Conservation (phyloP, 2,888 invertebrate genomes). For the Pheosia tremula region DNA sequence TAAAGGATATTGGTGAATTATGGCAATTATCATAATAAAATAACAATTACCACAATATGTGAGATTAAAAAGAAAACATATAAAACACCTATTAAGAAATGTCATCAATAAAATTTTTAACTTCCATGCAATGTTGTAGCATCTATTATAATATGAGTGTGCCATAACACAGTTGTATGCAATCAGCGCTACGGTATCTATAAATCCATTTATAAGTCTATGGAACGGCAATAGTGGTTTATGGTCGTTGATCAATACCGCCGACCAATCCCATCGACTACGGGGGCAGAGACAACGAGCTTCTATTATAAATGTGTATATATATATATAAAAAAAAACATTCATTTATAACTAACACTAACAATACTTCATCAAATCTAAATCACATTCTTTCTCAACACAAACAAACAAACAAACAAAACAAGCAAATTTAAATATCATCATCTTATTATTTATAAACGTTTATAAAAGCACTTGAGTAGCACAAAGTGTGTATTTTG, state of each 20-base stretch:
- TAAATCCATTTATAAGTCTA: conserved; percentile 20
- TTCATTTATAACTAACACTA: conserved; percentile 45
- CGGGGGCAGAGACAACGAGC: conserved; percentile 46
- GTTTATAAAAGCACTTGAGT: conserved; percentile 80
- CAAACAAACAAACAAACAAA: conserved; percentile 48
- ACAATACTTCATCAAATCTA: conserved; percentile 53
- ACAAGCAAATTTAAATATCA: conserved; percentile 84
- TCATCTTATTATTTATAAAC: conserved; percentile 62
- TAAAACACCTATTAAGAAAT: conserved; percentile 11
- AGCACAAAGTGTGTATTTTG: conserved; percentile 70
- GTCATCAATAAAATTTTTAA: conserved; percentile 8
- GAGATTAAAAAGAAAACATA: conserved; percentile 26
- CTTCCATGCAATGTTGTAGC: conserved; percentile 35
- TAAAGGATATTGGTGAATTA: conserved; percentile 33
- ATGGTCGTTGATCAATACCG: conserved; percentile 25
- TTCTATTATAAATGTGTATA: conserved; percentile 23
- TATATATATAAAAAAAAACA: conserved; percentile 28
- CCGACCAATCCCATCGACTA: conserved; percentile 37
- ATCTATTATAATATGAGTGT: conserved; percentile 30
- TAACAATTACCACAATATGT: conserved; percentile 31
- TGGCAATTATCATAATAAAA: conserved; percentile 20
- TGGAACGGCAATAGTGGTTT: conserved; percentile 40
- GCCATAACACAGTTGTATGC: conserved; percentile 33
- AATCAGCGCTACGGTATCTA: conserved; percentile 35
- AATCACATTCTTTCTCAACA: conserved; percentile 59